Evolutionary conservation across 2,113 vertebrate genomes (phyloP).

Genomic region (Tyto alba): DNA sequence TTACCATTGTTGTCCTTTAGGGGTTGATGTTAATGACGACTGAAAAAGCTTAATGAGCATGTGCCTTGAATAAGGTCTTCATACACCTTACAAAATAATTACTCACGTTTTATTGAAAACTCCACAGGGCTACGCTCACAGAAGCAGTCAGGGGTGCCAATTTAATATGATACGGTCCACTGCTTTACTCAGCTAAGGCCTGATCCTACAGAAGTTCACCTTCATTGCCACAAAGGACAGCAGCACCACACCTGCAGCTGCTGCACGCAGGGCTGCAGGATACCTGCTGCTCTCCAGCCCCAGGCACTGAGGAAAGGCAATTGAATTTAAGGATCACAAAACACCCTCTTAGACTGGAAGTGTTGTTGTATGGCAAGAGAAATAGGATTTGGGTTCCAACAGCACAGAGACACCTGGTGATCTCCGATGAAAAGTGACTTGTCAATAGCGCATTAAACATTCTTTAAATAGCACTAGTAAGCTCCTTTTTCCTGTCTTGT

Average conservation of each 20-base stretch:
- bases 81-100: slow-evolving; percentile 47
- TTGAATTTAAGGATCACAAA: not conserved
- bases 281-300: not conserved
- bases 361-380: not conserved
- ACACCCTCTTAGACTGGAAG: not conserved
- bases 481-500: not conserved
- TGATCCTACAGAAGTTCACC: slow-evolving; percentile 29
- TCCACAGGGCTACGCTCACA: not conserved
- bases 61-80: slow-evolving; percentile 44
- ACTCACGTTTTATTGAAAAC: slow-evolving; percentile 34
- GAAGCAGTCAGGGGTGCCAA: slow-evolving; percentile 28
- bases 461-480: not conserved
- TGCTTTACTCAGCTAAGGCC: not conserved
- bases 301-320: not conserved
- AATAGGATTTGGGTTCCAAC: not conserved
- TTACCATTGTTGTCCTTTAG: slow-evolving; percentile 47
- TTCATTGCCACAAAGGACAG: slow-evolving; percentile 12
- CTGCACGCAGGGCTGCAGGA: not conserved
- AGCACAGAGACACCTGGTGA: not conserved
- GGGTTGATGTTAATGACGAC: slow-evolving; percentile 23
- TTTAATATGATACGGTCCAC: not conserved
- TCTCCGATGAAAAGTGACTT: not conserved
- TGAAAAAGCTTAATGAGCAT: slow-evolving; percentile 49
- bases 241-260: not conserved
- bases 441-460: not conserved